Percentiles rank a stretch among this genome's conserved stretches.
phyloP scores from a whole-genome alignment of 2,113 vertebrate species.

The Leptobrachium leishanense region DNA sequence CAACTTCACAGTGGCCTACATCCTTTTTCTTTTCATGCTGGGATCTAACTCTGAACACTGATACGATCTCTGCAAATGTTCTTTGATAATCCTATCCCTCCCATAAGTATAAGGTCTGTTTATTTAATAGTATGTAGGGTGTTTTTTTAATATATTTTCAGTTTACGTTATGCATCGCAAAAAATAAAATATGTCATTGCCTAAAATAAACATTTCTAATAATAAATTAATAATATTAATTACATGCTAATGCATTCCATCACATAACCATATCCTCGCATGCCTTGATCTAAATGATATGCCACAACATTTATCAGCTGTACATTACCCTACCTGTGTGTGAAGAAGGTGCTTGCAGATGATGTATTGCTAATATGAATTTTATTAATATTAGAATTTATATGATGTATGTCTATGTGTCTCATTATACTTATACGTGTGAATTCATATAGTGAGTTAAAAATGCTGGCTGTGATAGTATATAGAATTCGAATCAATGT shows the following conservation, averaged over 20 bases:
- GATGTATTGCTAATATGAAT: neutral
- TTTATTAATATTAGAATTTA: neutral
- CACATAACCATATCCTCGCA: neutral
- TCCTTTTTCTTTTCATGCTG: conserved; percentile 49
- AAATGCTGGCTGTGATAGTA: neutral
- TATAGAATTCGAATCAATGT: neutral
- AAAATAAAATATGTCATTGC: neutral
- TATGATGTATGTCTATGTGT: too few species aligned
- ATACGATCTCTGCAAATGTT: conserved; percentile 62
- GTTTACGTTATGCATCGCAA: neutral
- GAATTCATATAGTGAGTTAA: neutral
- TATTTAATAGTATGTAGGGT: conserved; percentile 25
- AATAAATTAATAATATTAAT: neutral
- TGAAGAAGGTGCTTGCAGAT: neutral
- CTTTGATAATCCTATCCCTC: conserved; percentile 68
- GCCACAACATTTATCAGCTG: neutral
- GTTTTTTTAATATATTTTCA: too few species aligned
- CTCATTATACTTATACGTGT: too few species aligned
- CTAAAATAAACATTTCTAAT: neutral
- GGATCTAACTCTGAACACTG: conserved; percentile 51
- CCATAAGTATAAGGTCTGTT: conserved; percentile 54
- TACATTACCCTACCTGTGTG: neutral
- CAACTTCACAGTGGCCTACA: conserved; percentile 60
- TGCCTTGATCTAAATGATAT: neutral
- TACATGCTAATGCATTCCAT: neutral